Conservation (phyloP, 2,797 vertebrate species). For the Myioborus miniatus region DNA sequence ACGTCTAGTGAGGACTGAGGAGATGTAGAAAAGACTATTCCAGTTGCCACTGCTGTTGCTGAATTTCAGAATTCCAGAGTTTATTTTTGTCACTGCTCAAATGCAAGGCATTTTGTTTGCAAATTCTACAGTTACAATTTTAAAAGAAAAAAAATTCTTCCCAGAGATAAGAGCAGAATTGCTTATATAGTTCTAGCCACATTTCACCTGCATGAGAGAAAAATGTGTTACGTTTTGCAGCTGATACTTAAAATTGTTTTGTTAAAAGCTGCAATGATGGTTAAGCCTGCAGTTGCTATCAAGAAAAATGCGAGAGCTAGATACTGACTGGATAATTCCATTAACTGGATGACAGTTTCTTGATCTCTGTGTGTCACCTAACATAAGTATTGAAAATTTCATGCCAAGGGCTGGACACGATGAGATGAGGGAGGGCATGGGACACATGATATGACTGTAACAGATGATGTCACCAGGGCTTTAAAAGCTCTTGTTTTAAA, state of each 20-base stretch:
- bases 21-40: not conserved
- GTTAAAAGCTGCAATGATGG: not conserved
- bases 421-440: rapidly evolving
- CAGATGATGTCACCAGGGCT: not conserved
- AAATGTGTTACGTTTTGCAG: not conserved
- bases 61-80: not conserved
- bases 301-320: not conserved
- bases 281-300: not conserved
- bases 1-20: not conserved
- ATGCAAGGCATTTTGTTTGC: not conserved
- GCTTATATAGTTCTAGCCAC: not conserved
- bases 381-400: not conserved
- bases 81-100: not conserved
- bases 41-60: not conserved
- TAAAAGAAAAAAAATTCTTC: not conserved
- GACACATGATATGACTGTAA: not conserved
- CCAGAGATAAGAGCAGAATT: not conserved
- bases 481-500: not conserved
- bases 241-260: not conserved
- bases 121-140: not conserved
- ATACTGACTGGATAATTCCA: not conserved
- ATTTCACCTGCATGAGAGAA: not conserved
- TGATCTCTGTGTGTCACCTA: not conserved
- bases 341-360: not conserved
- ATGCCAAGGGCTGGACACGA: rapidly evolving